Percentiles rank a stretch among this genome's conserved stretches.
Evolutionary conservation across 2,888 invertebrate genomes (phyloP).

Genomic region (Penaeus monodon): DNA sequence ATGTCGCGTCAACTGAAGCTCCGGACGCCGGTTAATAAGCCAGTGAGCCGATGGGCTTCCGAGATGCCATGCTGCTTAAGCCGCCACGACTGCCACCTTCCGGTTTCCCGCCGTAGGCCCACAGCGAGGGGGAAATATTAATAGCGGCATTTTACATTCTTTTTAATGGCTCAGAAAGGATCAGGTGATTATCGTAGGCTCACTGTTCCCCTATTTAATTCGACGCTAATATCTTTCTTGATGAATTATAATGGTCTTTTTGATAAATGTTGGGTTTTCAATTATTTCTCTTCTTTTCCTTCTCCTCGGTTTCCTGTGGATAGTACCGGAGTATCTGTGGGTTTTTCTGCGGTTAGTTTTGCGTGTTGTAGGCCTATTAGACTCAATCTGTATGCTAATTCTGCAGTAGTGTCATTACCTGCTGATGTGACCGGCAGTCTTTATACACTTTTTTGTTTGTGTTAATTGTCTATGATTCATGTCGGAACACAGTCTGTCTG

Average conservation of each 20-base stretch:
- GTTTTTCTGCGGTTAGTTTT: conserved; percentile 7
- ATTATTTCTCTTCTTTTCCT: conserved; percentile 33
- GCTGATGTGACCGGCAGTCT: not conserved
- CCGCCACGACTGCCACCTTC: not conserved
- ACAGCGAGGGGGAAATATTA: conserved; percentile 36
- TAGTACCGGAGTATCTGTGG: conserved; percentile 23
- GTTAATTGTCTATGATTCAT: conserved; percentile 33
- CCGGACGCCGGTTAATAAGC: no score
- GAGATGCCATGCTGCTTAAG: not conserved
- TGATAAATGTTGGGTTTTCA: conserved; percentile 43
- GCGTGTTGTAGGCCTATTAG: conserved; percentile 30
- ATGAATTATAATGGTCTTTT: conserved; percentile 46
- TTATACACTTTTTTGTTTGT: not conserved
- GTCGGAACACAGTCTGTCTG: not conserved
- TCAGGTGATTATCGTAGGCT: conserved; percentile 49
- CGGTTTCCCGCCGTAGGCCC: conserved; percentile 16
- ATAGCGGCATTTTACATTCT: conserved; percentile 43
- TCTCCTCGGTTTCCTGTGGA: not conserved
- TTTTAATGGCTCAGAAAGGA: conserved; percentile 49
- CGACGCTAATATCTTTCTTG: conserved; percentile 49
- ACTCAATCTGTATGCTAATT: conserved; percentile 34
- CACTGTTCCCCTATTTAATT: conserved; percentile 40
- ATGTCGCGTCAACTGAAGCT: no score
- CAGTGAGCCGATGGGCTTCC: no score
- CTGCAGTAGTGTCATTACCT: conserved; percentile 12